Percentiles rank a stretch among this genome's conserved stretches.
phyloP scores from a whole-genome alignment of 2,113 vertebrate genomes.

The Choloepus hoffmanni region DNA sequence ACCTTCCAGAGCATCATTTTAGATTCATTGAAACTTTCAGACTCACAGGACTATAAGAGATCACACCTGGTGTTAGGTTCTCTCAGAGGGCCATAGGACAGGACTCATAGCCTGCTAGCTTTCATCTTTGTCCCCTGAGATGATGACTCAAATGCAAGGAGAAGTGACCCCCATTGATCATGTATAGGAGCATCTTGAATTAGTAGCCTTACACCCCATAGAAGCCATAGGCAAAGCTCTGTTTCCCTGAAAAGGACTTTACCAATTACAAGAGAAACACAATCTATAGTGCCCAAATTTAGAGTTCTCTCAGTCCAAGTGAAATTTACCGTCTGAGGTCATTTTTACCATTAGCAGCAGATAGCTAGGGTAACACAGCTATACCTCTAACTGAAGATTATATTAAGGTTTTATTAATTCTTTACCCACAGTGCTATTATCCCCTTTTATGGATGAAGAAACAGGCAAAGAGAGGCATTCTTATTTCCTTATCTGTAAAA shows the following conservation, averaged over 20 bases:
- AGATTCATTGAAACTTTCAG: background rate
- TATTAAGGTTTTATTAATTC: background rate
- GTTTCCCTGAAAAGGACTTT: background rate
- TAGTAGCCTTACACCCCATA: background rate
- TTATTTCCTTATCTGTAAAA: background rate
- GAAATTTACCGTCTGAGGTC: background rate
- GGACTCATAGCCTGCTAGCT: background rate
- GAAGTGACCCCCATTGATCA: background rate
- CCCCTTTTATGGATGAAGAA: background rate
- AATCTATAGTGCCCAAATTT: background rate
- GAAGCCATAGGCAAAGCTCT: background rate
- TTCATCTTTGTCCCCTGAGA: background rate
- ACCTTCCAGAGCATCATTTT: background rate
- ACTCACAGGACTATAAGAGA: background rate
- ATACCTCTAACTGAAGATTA: background rate
- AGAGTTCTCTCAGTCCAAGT: background rate
- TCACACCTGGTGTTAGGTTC: background rate
- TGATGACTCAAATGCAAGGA: background rate
- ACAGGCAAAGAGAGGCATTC: background rate
- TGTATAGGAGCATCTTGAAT: background rate
- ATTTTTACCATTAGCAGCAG: background rate
- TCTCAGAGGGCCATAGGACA: background rate
- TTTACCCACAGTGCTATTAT: background rate
- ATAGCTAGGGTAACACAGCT: background rate
- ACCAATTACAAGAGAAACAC: background rate